Percentiles rank a stretch among this genome's conserved stretches.
phyloP scores from a whole-genome alignment of 2,888 invertebrate genomes.

The Dryadula phaetusa region DNA sequence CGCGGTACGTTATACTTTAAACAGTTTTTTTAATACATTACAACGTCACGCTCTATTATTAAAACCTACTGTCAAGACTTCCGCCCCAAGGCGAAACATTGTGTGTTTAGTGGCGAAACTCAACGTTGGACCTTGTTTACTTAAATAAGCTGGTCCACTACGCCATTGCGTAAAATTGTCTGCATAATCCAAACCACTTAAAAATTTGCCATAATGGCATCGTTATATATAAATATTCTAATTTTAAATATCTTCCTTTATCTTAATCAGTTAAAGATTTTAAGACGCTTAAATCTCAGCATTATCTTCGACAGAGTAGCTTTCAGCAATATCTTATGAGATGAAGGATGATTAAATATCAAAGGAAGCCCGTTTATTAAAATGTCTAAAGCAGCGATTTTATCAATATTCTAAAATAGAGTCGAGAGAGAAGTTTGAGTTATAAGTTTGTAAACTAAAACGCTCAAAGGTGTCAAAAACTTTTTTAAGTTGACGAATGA shows the following conservation, averaged over 20 bases:
- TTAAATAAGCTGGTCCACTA: too few species aligned
- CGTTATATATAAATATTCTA: not conserved
- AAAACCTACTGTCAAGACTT: too few species aligned
- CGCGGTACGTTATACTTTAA: too few species aligned
- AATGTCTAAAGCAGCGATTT: conserved; percentile 25
- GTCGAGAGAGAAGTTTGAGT: not conserved
- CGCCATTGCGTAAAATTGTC: too few species aligned
- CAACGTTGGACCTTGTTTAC: too few species aligned
- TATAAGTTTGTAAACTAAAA: not conserved
- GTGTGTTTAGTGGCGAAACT: too few species aligned
- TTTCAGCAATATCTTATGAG: conserved; percentile 11
- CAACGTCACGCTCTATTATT: too few species aligned
- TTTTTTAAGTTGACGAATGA: too few species aligned
- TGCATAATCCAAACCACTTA: too few species aligned
- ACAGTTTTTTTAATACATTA: too few species aligned
- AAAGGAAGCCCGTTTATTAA: conserved; percentile 30
- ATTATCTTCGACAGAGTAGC: conserved; percentile 20
- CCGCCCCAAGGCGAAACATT: too few species aligned
- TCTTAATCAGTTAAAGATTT: conserved; percentile 1
- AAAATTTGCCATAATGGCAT: not conserved
- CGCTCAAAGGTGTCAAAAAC: too few species aligned
- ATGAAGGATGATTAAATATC: conserved; percentile 30
- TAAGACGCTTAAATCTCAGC: conserved; percentile 8
- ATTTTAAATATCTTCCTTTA: not conserved
- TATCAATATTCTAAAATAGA: conserved; percentile 15